Base-by-base conservation (phyloP, 2,888 invertebrate species). In the Eutolmus rufibarbis region DNA sequence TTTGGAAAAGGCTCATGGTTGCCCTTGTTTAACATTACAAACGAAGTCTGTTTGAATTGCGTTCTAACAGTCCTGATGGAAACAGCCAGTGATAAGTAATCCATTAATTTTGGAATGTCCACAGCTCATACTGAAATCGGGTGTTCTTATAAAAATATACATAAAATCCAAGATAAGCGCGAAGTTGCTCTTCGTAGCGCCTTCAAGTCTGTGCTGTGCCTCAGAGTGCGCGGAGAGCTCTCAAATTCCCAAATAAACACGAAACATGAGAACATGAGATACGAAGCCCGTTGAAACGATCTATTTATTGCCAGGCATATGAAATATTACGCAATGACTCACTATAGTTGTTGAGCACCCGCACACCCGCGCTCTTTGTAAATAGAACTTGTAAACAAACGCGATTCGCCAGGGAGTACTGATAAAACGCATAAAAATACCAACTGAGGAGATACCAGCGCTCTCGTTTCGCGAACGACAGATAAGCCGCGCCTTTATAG, bases 271-370 rank as follows among this genome's bases (percentile, higher is more conserved):
- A 31, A 31, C 74, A 28, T 87, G 86, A 88, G 88, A 87, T 66
- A 87, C 85, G 88, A 46, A 89, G 84, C 86, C 88, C 87, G 87
- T 87, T 81, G 78, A 85, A 87, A 89, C 82, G 84, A 81, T 56
- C 28, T 51, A 51, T 81, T 81, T 51, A 81, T 81, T 81, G 81
- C 51, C 46, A 81, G 43, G 46, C 37, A 23, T 66, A 66, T 78
- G 43, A 78, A 78, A 78, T 81, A 81, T 81, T 81, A 51, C 56
- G 46, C 46, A 81, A 81, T 81, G 81, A 81, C 16, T 81, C 81
- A 81, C 46, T 46, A 28, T 56, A 81, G 51, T 56, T 51, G 31
- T 81, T 51, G 34, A 76, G 40, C 76, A 76, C n/a, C 66, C 66
- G 23, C 28, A 66, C 66, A 66, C 12, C 66, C 23, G 66, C 66